Conservation (phyloP, 2,797 vertebrate species). For the Neosilurus mollespiculum region DNA sequence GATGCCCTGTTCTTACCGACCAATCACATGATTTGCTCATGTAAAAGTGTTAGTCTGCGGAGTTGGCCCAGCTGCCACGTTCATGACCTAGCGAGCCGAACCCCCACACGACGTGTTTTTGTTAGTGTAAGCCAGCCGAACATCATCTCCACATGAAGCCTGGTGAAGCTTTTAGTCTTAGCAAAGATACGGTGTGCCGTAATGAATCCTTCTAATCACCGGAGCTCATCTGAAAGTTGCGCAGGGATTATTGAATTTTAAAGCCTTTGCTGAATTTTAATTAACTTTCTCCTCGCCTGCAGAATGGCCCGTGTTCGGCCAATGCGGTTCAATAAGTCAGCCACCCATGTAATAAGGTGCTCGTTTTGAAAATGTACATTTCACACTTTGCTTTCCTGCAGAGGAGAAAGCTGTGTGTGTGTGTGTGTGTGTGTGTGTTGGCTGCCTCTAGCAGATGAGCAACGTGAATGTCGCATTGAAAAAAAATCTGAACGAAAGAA, state of each 20-base stretch:
- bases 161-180: constrained; percentile 14
- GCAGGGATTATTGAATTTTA: constrained; percentile 87
- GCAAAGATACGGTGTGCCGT: constrained; percentile 48
- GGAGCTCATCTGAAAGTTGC: constrained; percentile 78
- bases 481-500: constrained; percentile 18
- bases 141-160: background rate
- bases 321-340: constrained; percentile 85
- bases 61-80: background rate
- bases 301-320: constrained; percentile 75
- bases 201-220: constrained; percentile 81
- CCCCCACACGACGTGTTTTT: background rate
- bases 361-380: constrained; percentile 77
- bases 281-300: constrained; percentile 80
- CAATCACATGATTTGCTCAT: background rate
- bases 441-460: constrained; percentile 11
- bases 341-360: constrained; percentile 87
- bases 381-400: constrained; percentile 61
- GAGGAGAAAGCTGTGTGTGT: background rate
- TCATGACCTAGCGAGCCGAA: background rate
- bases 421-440: background rate
- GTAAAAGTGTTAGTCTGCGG: background rate
- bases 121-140: background rate
- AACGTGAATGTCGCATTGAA: constrained; percentile 25
- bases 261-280: constrained; percentile 86
- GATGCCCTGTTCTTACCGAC: background rate